A percentile compares a stretch with the other conserved stretches of the same genome.
These are phyloP conservation scores for Hydrotaea cyrtoneurina DNA, from an alignment of 2,888 invertebrate species.

Conservation along the genomic window DNA sequence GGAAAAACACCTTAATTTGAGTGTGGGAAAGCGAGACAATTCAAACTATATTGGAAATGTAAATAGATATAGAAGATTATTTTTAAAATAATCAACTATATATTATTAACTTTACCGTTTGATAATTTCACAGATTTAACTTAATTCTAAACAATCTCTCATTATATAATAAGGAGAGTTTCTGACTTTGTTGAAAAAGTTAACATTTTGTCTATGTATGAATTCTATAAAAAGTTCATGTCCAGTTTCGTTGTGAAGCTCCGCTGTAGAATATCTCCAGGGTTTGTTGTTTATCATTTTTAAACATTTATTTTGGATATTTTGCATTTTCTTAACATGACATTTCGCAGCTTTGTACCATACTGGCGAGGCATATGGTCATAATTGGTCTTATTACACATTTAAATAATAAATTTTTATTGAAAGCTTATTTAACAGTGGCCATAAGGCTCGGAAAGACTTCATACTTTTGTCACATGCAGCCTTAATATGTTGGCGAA, in stretches of 20 bases:
- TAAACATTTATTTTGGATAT: slow-evolving; percentile 43
- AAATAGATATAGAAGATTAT: slow-evolving; percentile 6
- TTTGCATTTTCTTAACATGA: slow-evolving; percentile 36
- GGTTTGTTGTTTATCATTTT: slow-evolving; percentile 34
- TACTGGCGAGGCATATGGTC: slow-evolving; percentile 13
- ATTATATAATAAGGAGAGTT: slow-evolving; percentile 38
- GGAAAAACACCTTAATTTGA: slow-evolving; percentile 36
- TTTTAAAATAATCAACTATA: background rate
- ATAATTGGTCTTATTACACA: slow-evolving; percentile 16
- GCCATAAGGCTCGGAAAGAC: background rate
- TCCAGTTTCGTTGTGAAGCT: slow-evolving; percentile 7
- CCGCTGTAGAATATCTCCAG: slow-evolving; percentile 23
- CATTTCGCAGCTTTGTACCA: slow-evolving; percentile 10
- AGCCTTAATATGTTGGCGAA: slow-evolving; percentile 11
- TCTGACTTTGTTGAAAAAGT: slow-evolving; percentile 10
- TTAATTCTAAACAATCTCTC: slow-evolving; percentile 39
- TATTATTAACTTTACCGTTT: slow-evolving; percentile 21
- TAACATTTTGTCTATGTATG: slow-evolving; percentile 9
- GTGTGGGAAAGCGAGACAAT: background rate
- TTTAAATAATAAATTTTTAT: background rate
- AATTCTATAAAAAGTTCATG: background rate
- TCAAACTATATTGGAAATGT: slow-evolving; percentile 12
- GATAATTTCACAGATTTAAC: slow-evolving; percentile 35
- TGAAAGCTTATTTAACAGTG: slow-evolving; percentile 14
- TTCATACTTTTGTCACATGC: slow-evolving; percentile 38